Evolutionary conservation across 2,797 vertebrate species (phyloP), one percentile per base, ranked within the genome.

Genomic region (Darevskia nairensis): DNA sequence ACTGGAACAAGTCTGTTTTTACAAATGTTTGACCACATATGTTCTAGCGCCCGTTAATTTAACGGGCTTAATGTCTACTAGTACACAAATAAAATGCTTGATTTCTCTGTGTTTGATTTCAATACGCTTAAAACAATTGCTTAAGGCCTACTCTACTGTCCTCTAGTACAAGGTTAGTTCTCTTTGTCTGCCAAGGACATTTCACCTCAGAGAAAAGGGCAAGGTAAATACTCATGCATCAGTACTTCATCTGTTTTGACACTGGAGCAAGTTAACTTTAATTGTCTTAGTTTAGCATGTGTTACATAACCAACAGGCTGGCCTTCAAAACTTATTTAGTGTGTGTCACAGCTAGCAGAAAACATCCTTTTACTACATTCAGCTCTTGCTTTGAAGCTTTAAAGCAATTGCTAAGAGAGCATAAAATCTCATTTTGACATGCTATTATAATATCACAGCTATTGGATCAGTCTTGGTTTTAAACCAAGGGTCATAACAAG

Each of bases 261-360:
- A 81, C 35, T 82, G 6, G 44, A 86, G 64, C 76, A 86, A 86
- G 77, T 46, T 35, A 11, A 78, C 71, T 85, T 27, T 21, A 2
- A 71, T 0, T 66, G 27, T 72, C 88, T 89, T 35, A 85, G 29
- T 86, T 89, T 35, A 85, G 23, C 35, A 82, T 61, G 46, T 81
- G 86, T 71, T 71, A 0, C 0, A 80, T 82, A 2, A 25, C 79
- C 55, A 84, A 55, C 29, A 39, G 46, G 50, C 46, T 66, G n/a
- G 21, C 39, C 44, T 32, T 46, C 39, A 41, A 61, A 80, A 10
- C 35, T 72, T 86, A n/a, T 80, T 72, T 72, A 72, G 69, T 46
- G 61, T 86, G 27, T 71, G 41, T 41, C 71, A 35, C 7, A 39
- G 68, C 19, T 11, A 86, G 25, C 50, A 66, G 35, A 81, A 75